Percentiles rank a stretch among this genome's conserved stretches.
These are phyloP conservation scores for Sarotherodon lohbergeri DNA, from an alignment of 2,113 vertebrate species.

Conservation along the genomic window DNA sequence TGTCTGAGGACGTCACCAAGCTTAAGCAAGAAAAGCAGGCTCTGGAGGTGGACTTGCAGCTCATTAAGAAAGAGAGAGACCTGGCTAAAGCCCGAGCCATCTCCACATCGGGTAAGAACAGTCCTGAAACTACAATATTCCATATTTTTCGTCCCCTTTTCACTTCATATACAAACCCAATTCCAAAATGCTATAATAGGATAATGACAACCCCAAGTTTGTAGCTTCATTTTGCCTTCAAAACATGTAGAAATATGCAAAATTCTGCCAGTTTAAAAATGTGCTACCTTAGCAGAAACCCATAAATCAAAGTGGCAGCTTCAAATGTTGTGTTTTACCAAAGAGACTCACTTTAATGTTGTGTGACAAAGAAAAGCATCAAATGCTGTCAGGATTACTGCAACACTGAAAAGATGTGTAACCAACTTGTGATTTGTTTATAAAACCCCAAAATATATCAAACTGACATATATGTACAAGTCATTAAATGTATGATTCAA, in stretches of 20 bases:
- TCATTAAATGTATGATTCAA: not conserved
- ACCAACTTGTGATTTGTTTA: not conserved
- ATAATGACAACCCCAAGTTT: not conserved
- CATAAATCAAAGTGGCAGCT: fast-evolving
- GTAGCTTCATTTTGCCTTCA: fast-evolving
- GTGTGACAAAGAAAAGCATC: fast-evolving
- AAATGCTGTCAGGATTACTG: not conserved
- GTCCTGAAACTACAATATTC: not conserved
- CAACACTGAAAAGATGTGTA: not conserved
- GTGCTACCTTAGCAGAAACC: not conserved
- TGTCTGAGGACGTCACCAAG: conserved; percentile 75
- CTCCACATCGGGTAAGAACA: conserved; percentile 72
- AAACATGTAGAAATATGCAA: not conserved
- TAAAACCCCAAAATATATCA: not conserved
- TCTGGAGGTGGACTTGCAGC: conserved; percentile 81
- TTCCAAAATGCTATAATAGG: fast-evolving
- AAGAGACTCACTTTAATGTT: not conserved
- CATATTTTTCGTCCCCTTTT: not conserved
- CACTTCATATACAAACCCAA: not conserved
- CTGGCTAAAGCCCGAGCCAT: conserved; percentile 71
- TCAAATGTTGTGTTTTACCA: not conserved
- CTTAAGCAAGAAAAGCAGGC: conserved; percentile 85
- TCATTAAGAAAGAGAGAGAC: conserved; percentile 81
- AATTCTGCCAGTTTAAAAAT: not conserved
- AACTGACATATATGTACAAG: not conserved